phyloP scores from a whole-genome alignment of 2,797 vertebrate species.

The Neosalanx taihuensis region DNA sequence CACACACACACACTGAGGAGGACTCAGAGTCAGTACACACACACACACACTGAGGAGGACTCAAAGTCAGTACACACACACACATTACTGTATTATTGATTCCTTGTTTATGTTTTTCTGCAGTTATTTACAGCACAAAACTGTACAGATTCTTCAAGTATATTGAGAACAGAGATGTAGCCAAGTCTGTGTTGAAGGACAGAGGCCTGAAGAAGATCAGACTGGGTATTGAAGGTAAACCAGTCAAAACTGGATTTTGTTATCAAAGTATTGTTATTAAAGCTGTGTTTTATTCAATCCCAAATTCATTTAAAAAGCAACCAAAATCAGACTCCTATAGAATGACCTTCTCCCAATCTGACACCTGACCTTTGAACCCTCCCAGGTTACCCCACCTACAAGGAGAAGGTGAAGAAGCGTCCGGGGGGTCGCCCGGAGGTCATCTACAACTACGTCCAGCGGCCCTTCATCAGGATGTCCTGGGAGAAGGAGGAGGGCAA shows the following conservation, averaged over 20 bases:
- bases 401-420: slow-evolving; percentile 97
- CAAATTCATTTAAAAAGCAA: neutral
- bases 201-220: slow-evolving; percentile 97
- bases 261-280: too few relatives aligned
- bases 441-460: slow-evolving; percentile 98
- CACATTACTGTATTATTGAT: too few relatives aligned
- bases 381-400: slow-evolving; percentile 95
- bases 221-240: slow-evolving; percentile 94
- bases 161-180: slow-evolving; percentile 97
- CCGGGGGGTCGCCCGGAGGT: slow-evolving; percentile 94
- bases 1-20: too few relatives aligned
- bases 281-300: too few relatives aligned
- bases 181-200: slow-evolving; percentile 95
- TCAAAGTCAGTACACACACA: too few relatives aligned
- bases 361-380: neutral
- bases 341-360: too few relatives aligned
- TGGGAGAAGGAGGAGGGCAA: slow-evolving; percentile 99
- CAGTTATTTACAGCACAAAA: slow-evolving; percentile 99
- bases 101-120: slow-evolving; percentile 3
- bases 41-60: too few relatives aligned
- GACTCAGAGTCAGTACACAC: too few relatives aligned
- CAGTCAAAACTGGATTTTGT: too few relatives aligned
- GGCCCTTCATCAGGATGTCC: slow-evolving; percentile 97
- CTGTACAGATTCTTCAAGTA: slow-evolving; percentile 99
- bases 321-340: neutral